Evolutionary conservation across 2,888 invertebrate genomes (phyloP).

Genomic region (Agonopterix subpropinquella): DNA sequence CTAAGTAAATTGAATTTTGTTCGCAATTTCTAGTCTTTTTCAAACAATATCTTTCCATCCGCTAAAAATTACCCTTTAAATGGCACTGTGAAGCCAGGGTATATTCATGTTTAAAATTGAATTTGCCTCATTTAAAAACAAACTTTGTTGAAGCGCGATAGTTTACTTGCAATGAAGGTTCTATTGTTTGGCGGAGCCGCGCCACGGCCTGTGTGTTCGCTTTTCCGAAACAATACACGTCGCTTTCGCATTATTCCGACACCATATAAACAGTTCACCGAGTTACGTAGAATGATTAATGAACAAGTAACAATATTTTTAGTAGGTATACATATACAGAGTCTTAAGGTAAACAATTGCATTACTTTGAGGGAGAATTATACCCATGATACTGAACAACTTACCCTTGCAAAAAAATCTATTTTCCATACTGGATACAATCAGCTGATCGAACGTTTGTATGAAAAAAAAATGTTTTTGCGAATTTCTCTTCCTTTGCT

Average conservation of each 20-base stretch:
- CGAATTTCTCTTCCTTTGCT: too few relatives aligned
- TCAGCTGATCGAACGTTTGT: too few relatives aligned
- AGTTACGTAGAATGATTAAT: slow-evolving; percentile 5
- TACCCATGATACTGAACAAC: too few relatives aligned
- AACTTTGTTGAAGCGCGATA: slow-evolving; percentile 21
- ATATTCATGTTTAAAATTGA: slow-evolving; percentile 8
- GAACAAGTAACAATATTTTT: too few relatives aligned
- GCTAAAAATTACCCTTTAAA: background rate
- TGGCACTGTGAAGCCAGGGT: background rate
- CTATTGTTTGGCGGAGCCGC: slow-evolving; percentile 12
- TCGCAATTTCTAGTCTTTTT: background rate
- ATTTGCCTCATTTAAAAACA: slow-evolving; percentile 13
- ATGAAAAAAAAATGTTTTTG: too few relatives aligned
- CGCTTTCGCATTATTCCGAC: slow-evolving; percentile 16
- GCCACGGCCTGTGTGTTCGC: background rate
- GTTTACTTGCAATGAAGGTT: slow-evolving; percentile 19
- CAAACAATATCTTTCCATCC: background rate
- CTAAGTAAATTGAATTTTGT: background rate
- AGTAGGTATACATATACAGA: too few relatives aligned
- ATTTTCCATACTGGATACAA: too few relatives aligned
- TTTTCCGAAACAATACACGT: slow-evolving; percentile 21
- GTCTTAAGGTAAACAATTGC: too few relatives aligned
- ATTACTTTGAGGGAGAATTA: too few relatives aligned
- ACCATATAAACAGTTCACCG: slow-evolving; percentile 12
- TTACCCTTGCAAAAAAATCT: too few relatives aligned